Evolutionary conservation across 1,140 invertebrate genomes (phyloP).

Genomic region (Brachystomella parvula): DNA sequence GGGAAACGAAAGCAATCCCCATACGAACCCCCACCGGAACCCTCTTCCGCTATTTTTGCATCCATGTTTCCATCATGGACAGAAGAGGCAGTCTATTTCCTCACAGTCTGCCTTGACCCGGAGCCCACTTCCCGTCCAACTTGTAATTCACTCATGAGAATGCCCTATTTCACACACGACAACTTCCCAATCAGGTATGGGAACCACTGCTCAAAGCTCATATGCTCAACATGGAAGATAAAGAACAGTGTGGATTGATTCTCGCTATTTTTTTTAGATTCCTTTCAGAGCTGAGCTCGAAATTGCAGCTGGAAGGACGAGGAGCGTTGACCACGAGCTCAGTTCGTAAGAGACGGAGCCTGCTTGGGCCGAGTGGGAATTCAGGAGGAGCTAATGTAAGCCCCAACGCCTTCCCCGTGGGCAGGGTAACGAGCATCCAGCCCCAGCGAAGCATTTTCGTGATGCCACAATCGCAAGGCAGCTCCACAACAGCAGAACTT

Average conservation of each 20-base stretch:
- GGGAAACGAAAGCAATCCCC: slow-evolving; percentile 7
- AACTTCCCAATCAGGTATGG: slow-evolving; percentile 30
- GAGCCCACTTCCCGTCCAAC: slow-evolving; percentile 31
- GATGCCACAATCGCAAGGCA: slow-evolving; percentile 14
- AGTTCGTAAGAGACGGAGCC: slow-evolving; percentile 22
- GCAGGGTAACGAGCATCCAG: slow-evolving; percentile 1
- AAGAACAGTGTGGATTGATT: too few relatives aligned
- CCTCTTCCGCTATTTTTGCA: slow-evolving; percentile 28
- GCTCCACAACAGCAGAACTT: slow-evolving; percentile 7
- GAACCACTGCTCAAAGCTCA: background rate
- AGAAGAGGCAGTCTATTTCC: slow-evolving; percentile 31
- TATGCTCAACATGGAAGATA: too few relatives aligned
- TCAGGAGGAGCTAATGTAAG: slow-evolving; percentile 19
- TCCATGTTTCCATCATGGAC: slow-evolving; percentile 36
- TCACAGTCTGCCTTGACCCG: slow-evolving; percentile 35
- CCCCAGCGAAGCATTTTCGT: slow-evolving; percentile 20
- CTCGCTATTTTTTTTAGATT: slow-evolving; percentile 29
- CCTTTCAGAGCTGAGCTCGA: slow-evolving; percentile 32
- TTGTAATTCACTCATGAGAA: slow-evolving; percentile 29
- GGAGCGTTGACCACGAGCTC: slow-evolving; percentile 27
- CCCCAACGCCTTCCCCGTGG: slow-evolving; percentile 1
- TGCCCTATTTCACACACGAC: slow-evolving; percentile 37
- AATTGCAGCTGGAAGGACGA: slow-evolving; percentile 32
- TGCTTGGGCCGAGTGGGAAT: slow-evolving; percentile 5
- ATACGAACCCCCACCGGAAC: background rate